Conservation (phyloP, 2,113 vertebrate genomes). For the Zingel zingel region DNA sequence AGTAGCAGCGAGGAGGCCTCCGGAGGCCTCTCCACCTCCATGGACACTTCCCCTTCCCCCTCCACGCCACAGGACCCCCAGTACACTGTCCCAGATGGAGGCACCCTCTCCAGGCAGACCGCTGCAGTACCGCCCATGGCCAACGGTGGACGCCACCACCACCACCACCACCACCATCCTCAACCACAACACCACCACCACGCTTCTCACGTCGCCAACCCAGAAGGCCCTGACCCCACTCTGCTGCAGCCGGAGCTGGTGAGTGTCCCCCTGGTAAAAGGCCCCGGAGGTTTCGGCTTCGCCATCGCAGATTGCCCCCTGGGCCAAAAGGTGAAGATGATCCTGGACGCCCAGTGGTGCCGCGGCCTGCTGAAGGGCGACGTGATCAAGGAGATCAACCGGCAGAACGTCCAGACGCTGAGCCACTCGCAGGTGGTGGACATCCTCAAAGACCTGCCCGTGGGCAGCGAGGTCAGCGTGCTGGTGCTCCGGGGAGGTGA, state of each 20-base stretch:
- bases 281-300: constrained; percentile 96
- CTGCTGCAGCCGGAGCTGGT: constrained; percentile 93
- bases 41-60: constrained; percentile 79
- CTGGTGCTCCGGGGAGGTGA: constrained; percentile 96
- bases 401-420: constrained; percentile 94
- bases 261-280: constrained; percentile 93
- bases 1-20: constrained; percentile 82
- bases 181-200: constrained; percentile 65
- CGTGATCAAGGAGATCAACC: constrained; percentile 96
- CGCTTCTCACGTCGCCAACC: constrained; percentile 48
- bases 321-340: constrained; percentile 99
- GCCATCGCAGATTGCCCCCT: constrained; percentile 96
- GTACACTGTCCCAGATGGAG: constrained; percentile 84
- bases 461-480: constrained; percentile 93
- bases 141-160: constrained; percentile 84
- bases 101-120: constrained; percentile 80
- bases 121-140: constrained; percentile 79
- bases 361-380: constrained; percentile 96
- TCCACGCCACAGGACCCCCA: constrained; percentile 85
- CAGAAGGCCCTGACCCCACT: constrained; percentile 87
- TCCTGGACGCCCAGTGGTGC: constrained; percentile 98
- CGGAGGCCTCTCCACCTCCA: constrained; percentile 82
- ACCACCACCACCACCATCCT: constrained; percentile 9
- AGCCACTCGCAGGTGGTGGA: constrained; percentile 97
- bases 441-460: constrained; percentile 96